A percentile compares a stretch with the other conserved stretches of the same genome.
These are phyloP conservation scores for Heterocephalus glaber DNA, from an alignment of 2,113 vertebrate genomes.

Conservation along the genomic window DNA sequence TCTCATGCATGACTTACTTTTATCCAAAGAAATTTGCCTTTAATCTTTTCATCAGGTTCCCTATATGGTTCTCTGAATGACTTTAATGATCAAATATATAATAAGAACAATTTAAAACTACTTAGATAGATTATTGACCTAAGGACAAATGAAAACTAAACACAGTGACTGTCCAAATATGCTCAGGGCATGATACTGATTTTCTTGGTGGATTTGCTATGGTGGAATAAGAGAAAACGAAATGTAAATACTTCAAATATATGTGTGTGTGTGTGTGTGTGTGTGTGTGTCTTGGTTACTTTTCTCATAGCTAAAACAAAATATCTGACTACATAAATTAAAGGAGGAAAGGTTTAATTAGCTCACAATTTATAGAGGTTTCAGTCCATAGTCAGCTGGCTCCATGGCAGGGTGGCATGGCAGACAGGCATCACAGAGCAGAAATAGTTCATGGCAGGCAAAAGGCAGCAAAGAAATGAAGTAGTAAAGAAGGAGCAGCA, in stretches of 20 bases:
- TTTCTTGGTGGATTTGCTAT: background rate
- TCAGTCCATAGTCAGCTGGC: background rate
- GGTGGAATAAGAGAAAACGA: background rate
- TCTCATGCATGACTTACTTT: background rate
- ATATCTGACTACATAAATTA: background rate
- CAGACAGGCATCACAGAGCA: background rate
- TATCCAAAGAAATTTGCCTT: background rate
- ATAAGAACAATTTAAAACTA: background rate
- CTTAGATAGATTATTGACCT: background rate
- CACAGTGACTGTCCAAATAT: background rate
- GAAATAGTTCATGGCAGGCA: background rate
- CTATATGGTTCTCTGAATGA: background rate
- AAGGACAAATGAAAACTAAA: background rate
- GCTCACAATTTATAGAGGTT: background rate
- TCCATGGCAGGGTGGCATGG: background rate
- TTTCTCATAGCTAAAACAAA: background rate
- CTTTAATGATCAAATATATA: constrained; percentile 22
- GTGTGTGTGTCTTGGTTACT: background rate
- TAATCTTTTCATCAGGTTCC: background rate
- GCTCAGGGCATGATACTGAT: background rate
- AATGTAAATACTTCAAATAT: background rate
- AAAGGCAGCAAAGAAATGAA: background rate
- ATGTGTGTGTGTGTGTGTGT: no score
- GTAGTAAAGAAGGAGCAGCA: background rate
- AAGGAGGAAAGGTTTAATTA: background rate